Evolutionary conservation across 2,113 vertebrate species (phyloP).

Genomic region (Salvator merianae): DNA sequence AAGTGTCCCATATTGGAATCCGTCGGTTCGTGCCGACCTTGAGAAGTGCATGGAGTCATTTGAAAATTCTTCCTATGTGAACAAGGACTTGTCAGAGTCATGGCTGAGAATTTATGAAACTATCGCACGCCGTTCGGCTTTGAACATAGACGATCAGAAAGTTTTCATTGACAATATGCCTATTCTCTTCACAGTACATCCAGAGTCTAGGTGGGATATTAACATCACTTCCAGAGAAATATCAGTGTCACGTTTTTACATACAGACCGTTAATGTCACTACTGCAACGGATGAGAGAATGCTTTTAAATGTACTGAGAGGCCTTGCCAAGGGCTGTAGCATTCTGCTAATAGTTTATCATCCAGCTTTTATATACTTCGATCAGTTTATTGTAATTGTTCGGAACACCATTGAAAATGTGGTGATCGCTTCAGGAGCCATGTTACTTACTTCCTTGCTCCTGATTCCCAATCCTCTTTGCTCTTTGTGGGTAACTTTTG

Average conservation of each 20-base stretch:
- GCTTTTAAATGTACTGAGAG: conserved; percentile 71
- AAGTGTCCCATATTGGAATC: conserved; percentile 74
- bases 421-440: conserved; percentile 63
- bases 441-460: conserved; percentile 70
- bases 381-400: conserved; percentile 75
- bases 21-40: conserved; percentile 54
- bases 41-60: conserved; percentile 67
- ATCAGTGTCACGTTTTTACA: conserved; percentile 74
- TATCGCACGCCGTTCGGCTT: conserved; percentile 37
- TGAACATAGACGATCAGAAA: conserved; percentile 51
- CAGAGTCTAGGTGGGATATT: conserved; percentile 71
- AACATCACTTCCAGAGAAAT: conserved; percentile 65
- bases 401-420: conserved; percentile 70
- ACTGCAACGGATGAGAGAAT: conserved; percentile 56
- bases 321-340: conserved; percentile 63
- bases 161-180: conserved; percentile 67
- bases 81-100: conserved; percentile 65
- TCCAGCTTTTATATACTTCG: conserved; percentile 76
- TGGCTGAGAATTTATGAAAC: conserved; percentile 72
- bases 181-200: conserved; percentile 51
- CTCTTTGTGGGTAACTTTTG: conserved; percentile 76
- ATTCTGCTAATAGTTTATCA: conserved; percentile 77
- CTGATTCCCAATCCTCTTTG: conserved; percentile 77
- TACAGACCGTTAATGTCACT: conserved; percentile 73
- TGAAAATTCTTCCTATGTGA: conserved; percentile 61